phyloP scores from a whole-genome alignment of 2,797 vertebrate species.

The Pagetopsis macropterus region DNA sequence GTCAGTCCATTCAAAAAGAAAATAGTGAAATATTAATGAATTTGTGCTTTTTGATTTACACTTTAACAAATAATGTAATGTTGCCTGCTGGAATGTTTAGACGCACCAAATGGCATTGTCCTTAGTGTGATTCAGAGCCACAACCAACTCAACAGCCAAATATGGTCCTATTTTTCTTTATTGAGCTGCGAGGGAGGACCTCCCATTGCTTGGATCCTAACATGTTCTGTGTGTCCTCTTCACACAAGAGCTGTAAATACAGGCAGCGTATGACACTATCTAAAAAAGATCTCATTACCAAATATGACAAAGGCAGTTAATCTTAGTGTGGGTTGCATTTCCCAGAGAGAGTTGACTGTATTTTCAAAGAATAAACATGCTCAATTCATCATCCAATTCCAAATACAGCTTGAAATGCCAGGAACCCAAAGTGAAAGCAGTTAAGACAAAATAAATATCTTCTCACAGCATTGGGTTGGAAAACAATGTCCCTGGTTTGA shows the following conservation, averaged over 20 bases:
- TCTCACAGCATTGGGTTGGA: slow-evolving; percentile 7
- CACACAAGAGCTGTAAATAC: slow-evolving; percentile 76
- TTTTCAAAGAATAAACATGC: slow-evolving; percentile 58
- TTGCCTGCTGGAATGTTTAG: slow-evolving; percentile 70
- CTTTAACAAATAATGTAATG: slow-evolving; percentile 47
- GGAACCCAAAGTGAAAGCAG: slow-evolving; percentile 23
- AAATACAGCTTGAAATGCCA: slow-evolving; percentile 48
- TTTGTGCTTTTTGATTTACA: slow-evolving; percentile 49
- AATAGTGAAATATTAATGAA: slow-evolving; percentile 31
- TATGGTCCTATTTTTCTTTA: slow-evolving; percentile 80
- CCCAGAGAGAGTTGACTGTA: slow-evolving; percentile 30
- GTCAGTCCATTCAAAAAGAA: slow-evolving; percentile 13
- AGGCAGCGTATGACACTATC: slow-evolving; percentile 65
- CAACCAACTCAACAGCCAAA: slow-evolving; percentile 74
- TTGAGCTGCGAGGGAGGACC: slow-evolving; percentile 73
- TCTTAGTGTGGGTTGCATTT: slow-evolving; percentile 37
- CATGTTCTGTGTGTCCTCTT: slow-evolving; percentile 75
- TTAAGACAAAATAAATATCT: slow-evolving; percentile 3
- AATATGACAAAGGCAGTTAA: slow-evolving; percentile 53
- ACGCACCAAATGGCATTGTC: slow-evolving; percentile 73
- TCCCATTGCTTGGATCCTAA: slow-evolving; percentile 71
- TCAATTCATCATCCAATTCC: slow-evolving; percentile 39
- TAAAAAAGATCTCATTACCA: slow-evolving; percentile 62
- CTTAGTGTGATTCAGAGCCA: slow-evolving; percentile 69
- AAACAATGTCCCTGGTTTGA: neutral